phyloP scores from a whole-genome alignment of 2,888 invertebrate genomes.

The Xylota segnis region DNA sequence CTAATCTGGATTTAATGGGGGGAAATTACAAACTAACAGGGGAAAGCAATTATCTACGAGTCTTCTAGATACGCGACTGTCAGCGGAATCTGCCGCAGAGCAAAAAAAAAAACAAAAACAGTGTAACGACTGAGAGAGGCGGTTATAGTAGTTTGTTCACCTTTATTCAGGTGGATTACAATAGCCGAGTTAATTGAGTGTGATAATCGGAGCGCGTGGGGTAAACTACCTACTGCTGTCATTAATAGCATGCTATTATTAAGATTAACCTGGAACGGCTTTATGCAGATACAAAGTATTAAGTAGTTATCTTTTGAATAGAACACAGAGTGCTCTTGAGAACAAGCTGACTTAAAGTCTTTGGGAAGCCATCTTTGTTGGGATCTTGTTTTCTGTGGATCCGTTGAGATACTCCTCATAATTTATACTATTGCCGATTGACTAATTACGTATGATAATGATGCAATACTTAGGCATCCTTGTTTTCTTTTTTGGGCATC shows the following conservation, averaged over 20 bases:
- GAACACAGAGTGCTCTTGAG: not conserved
- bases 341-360: not conserved
- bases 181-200: slow-evolving; percentile 66
- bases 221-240: slow-evolving; percentile 15
- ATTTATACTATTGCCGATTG: too few relatives aligned
- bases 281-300: slow-evolving; percentile 22
- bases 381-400: too few relatives aligned
- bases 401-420: too few relatives aligned
- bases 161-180: slow-evolving; percentile 47
- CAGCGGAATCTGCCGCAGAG: slow-evolving; percentile 28
- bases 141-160: slow-evolving; percentile 62
- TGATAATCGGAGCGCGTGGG: slow-evolving; percentile 52
- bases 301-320: not conserved
- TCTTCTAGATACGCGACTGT: slow-evolving; percentile 29
- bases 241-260: not conserved
- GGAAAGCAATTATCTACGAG: slow-evolving; percentile 21
- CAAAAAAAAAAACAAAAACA: not conserved
- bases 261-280: slow-evolving; percentile 21
- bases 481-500: too few relatives aligned
- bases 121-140: slow-evolving; percentile 5
- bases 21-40: slow-evolving; percentile 65
- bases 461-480: too few relatives aligned
- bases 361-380: too few relatives aligned
- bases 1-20: slow-evolving; percentile 64
- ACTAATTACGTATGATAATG: too few relatives aligned